Evolutionary conservation across 2,113 vertebrate genomes (phyloP).

Genomic region (Suricata suricatta): DNA sequence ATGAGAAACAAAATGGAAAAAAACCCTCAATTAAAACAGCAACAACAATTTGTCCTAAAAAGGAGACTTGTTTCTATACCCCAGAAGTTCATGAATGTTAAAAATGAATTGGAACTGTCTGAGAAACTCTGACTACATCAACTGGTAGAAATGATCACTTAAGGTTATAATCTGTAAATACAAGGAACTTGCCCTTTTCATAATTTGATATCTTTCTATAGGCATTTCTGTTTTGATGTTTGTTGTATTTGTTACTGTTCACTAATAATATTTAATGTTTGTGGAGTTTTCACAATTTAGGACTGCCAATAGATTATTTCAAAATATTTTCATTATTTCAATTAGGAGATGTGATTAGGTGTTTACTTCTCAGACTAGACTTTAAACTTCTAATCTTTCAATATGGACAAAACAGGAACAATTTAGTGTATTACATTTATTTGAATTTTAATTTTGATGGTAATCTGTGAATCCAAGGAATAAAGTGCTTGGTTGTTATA

Average conservation of each 20-base stretch:
- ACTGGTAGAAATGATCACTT: neutral
- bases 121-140: neutral
- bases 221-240: neutral
- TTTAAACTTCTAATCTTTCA: neutral
- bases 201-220: neutral
- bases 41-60: neutral
- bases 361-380: neutral
- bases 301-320: neutral
- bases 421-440: neutral
- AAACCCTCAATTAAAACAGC: neutral
- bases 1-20: neutral
- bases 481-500: neutral
- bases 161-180: neutral
- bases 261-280: neutral
- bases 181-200: neutral
- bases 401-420: neutral
- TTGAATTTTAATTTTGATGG: neutral
- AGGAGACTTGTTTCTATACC: neutral
- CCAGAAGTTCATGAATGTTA: neutral
- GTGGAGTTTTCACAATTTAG: neutral
- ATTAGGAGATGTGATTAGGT: neutral
- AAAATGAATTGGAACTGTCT: neutral
- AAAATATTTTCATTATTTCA: neutral
- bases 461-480: neutral
- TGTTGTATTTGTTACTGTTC: neutral